Base-by-base conservation (phyloP, 2,797 vertebrate species). In the Dipus sagitta region DNA sequence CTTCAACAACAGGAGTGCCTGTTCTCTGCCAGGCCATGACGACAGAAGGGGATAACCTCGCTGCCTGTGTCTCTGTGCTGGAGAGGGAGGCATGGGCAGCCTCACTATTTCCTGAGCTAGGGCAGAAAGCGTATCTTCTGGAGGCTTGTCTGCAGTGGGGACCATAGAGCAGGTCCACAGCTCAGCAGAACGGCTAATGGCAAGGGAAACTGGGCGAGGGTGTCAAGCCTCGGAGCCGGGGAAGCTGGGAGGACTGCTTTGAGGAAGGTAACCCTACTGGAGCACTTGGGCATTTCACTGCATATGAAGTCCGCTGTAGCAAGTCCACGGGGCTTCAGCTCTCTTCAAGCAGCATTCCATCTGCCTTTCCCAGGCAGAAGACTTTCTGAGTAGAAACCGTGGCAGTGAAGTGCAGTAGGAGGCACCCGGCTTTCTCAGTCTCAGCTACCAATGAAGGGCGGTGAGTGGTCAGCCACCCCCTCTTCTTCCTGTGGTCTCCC, bases 331-430 rank as follows among this genome's bases (percentile, higher is more conserved):
- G 83, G 42, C 76, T 62, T 71, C 34, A 5, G n/a, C 30, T 74
- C 74, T 21, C 23, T 74, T 62, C 42, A 21, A 77, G 30, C 60
- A 32, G 54, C 10, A 1, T 42, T 70, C 26, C 8, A 6, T 30
- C 80, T 75, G 60, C 78, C 54, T 64, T 88, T 85, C 86, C 83
- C 87, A 67, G 75, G 12, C 77, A 38, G 68, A 65, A 77, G 52
- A n/a, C 60, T 8, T 65, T 67, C 71, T 38, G 4, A 38, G 67
- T 1, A 2, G 21, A 89, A 60, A 85, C 26, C 13, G 4, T 26
- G 70, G 26, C 86, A 79, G 13, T 13, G 2, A 30, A 93, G 47
- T 6, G 20, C 75, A 18, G 12, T 54, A 28, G 68, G 67, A 64
- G n/a, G 65, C 20, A 14, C 26, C 42, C 42, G 26, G 28, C 60